Evolutionary conservation across 2,888 invertebrate genomes (phyloP).

Genomic region (Mimas tiliae): DNA sequence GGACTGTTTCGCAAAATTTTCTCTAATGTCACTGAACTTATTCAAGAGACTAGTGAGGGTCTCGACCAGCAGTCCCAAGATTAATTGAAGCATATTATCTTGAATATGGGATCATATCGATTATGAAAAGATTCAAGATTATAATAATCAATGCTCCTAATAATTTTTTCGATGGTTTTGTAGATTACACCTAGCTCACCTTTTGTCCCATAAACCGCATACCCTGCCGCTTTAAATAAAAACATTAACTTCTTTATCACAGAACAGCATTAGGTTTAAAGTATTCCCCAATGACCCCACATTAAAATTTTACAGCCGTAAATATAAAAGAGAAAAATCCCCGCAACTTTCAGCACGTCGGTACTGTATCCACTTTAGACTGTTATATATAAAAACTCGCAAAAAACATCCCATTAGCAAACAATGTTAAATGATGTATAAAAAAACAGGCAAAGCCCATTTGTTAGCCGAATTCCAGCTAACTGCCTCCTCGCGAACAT

Average conservation of each 20-base stretch:
- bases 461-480: conserved; percentile 41
- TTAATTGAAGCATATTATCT: not conserved
- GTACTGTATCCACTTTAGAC: conserved; percentile 6
- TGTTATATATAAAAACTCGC: conserved; percentile 9
- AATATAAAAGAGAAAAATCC: not conserved
- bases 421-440: conserved; percentile 54
- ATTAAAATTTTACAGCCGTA: not conserved
- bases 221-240: conserved; percentile 22
- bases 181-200: conserved; percentile 15
- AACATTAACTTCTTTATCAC: conserved; percentile 13
- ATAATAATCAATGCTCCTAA: not conserved
- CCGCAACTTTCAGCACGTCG: not conserved
- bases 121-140: not conserved
- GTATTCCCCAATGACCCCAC: not conserved
- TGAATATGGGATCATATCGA: no score
- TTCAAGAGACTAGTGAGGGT: no score
- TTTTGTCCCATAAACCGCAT: conserved; percentile 20
- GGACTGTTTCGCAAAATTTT: no score
- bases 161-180: not conserved
- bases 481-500: conserved; percentile 19
- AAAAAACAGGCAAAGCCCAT: conserved; percentile 54
- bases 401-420: conserved; percentile 24
- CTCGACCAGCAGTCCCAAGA: no score
- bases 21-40: no score
- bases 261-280: conserved; percentile 1